Percentiles rank a stretch among this genome's conserved stretches.
Evolutionary conservation across 2,113 vertebrate genomes (phyloP).

Genomic region (Spilogale gracilis): DNA sequence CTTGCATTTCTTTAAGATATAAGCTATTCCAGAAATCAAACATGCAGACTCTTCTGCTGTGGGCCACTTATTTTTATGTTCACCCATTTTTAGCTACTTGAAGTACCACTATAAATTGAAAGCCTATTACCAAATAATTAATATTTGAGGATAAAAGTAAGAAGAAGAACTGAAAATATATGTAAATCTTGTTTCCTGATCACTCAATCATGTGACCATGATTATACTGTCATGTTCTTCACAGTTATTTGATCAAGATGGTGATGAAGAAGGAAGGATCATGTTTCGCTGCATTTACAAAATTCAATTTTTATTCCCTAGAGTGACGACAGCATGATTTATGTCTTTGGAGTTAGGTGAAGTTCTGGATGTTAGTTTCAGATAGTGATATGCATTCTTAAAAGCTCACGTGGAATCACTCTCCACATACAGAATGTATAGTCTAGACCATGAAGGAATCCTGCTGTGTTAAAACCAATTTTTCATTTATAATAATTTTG

Average conservation of each 20-base stretch:
- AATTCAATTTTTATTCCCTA: constrained; percentile 58
- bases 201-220: neutral
- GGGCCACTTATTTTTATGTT: neutral
- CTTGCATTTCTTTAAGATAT: neutral
- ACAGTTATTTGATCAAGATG: constrained; percentile 55
- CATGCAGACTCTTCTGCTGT: neutral
- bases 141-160: constrained; percentile 31
- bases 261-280: constrained; percentile 55
- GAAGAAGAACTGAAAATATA: constrained; percentile 3
- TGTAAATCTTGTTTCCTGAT: constrained; percentile 47
- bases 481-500: neutral
- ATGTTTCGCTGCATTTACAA: constrained; percentile 63
- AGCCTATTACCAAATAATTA: neutral
- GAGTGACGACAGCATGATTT: constrained; percentile 54
- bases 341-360: constrained; percentile 12
- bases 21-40: neutral
- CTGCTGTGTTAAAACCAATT: neutral
- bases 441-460: neutral
- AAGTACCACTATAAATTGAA: constrained; percentile 11
- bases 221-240: constrained; percentile 63
- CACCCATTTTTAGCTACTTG: neutral
- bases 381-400: neutral
- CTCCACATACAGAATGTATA: neutral
- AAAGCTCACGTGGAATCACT: neutral
- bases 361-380: constrained; percentile 45